Base-by-base conservation (phyloP, 1,140 invertebrate genomes). In the Vanessa atalanta region DNA sequence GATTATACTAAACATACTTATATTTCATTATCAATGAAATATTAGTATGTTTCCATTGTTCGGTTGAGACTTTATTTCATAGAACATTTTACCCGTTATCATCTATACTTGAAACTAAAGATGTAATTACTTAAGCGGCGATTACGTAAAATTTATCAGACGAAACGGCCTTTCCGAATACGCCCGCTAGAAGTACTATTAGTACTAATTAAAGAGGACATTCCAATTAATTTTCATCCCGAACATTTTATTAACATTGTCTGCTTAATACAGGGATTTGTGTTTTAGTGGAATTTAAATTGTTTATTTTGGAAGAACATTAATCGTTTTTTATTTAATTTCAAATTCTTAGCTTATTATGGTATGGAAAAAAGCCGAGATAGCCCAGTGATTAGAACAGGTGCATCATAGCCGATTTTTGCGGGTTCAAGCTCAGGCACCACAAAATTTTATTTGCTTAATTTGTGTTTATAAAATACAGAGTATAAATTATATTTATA, bases 81-180 rank as follows among this genome's bases (percentile, higher is more conserved):
- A 53, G 8, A 53, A 53, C 11, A n/a, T 16, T 53, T 16, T 8
- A 53, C 37, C 37, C 37, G n/a, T 53, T 53, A 53, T 20, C 15
- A 20, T 53, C n/a, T 53, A 60, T 8, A n/a, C 55, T 60, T 60
- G 23, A 71, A 71, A 51, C 47, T 71, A 70, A 70, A 64, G 26
- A 64, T 53, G 43, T 73, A 75, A 77, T 74, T 73, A 60, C 61
- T 37, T 70, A 53, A 65, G 70, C 65, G 73, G 61, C 71, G 65
- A 73, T 79, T 73, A 75, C 26, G 57, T 73, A 51, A 76, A 75
- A 77, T 78, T 78, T 80, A 69, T 80, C 65, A 70, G 16, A 70
- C 47, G 53, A 70, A 77, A 77, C 66, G 50, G 47, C 13, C 51
- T 64, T 50, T 16, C 51, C 43, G 26, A 70, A 70, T 70, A 48